These are phyloP conservation scores for Branchinecta sandiegonensis DNA, from an alignment of 2,888 invertebrate species.

Conservation along the genomic window DNA sequence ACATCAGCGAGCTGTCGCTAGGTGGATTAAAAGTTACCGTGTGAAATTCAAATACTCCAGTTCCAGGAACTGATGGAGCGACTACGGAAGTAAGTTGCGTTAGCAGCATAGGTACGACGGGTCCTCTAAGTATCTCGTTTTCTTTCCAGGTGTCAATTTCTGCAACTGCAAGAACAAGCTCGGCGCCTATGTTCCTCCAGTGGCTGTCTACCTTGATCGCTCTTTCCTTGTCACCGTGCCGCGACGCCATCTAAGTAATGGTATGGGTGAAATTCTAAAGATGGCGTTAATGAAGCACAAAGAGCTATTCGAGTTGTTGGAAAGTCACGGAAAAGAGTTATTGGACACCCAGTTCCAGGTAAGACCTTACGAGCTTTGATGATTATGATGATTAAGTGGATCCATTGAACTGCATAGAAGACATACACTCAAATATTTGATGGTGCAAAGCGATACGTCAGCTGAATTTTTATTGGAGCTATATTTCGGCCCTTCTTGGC, in stretches of 20 bases:
- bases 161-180: not conserved
- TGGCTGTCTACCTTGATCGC: not conserved
- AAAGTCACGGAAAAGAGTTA: not conserved
- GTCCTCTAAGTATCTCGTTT: not conserved
- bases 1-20: too few species aligned
- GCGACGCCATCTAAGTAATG: not conserved
- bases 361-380: not conserved
- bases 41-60: too few species aligned
- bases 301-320: not conserved
- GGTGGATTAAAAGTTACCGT: too few species aligned
- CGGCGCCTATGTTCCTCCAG: constrained; percentile 2
- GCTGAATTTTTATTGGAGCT: too few species aligned
- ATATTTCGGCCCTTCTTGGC: too few species aligned
- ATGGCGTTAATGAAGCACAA: constrained; percentile 1
- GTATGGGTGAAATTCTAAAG: constrained; percentile 18
- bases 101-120: too few species aligned
- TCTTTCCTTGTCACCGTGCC: not conserved
- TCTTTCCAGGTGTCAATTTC: constrained; percentile 4
- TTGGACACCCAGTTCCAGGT: constrained; percentile 11
- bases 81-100: too few species aligned
- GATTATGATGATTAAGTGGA: too few species aligned
- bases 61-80: too few species aligned
- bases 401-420: too few species aligned
- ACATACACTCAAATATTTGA: too few species aligned
- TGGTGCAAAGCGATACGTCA: too few species aligned